phyloP scores from a whole-genome alignment of 2,888 invertebrate genomes.

The Papilio demoleus region DNA sequence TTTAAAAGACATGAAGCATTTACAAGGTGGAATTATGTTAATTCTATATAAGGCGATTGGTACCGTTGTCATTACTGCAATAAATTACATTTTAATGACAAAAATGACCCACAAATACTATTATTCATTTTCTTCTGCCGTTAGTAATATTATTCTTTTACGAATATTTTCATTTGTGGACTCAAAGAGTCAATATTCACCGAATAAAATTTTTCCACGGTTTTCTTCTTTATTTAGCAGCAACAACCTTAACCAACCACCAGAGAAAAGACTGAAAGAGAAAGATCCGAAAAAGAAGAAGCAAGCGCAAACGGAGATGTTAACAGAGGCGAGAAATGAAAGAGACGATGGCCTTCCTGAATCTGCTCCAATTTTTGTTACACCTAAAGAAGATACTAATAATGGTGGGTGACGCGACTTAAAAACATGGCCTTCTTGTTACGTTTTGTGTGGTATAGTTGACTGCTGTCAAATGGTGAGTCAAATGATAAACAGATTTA shows the following conservation, averaged over 20 bases:
- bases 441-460: not conserved
- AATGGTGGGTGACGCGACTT: conserved; percentile 57
- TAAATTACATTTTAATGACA: too few relatives aligned
- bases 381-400: conserved; percentile 49
- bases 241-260: conserved; percentile 62
- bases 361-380: conserved; percentile 47
- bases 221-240: too few relatives aligned
- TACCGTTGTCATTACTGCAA: too few relatives aligned
- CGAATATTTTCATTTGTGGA: not conserved
- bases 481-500: not conserved
- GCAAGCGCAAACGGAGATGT: conserved; percentile 58
- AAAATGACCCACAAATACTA: too few relatives aligned
- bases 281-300: conserved; percentile 86
- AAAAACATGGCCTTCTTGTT: not conserved
- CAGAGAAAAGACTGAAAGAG: conserved; percentile 82
- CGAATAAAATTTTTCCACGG: too few relatives aligned
- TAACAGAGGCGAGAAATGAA: conserved; percentile 49
- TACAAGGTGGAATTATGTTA: not conserved
- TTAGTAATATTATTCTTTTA: too few relatives aligned
- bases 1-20: not conserved
- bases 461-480: not conserved
- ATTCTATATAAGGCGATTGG: not conserved
- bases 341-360: conserved; percentile 49
- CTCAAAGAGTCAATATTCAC: not conserved
- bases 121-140: too few relatives aligned